Percentiles rank a stretch among this genome's conserved stretches.
These are phyloP conservation scores for pig (Sus scrofa) DNA, from an alignment of 2,113 vertebrate species.

Conservation along the genomic window T2T-Sscrofa CM000823.6:38418001-38418500, in stretches of 20 bases:
- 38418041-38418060: constrained; percentile 68
- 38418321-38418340: constrained; percentile 56
- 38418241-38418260: constrained; percentile 44
- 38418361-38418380: not conserved
- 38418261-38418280: constrained; percentile 65
- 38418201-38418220: constrained; percentile 61
- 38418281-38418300: constrained; percentile 58
- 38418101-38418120: constrained; percentile 58
- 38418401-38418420: constrained; percentile 6
- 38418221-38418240: constrained; percentile 49
- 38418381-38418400: constrained; percentile 28
- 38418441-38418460: constrained; percentile 53
- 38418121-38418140: constrained; percentile 70
- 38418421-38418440: constrained; percentile 23
- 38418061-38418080: constrained; percentile 53
- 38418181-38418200: constrained; percentile 46
- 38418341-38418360: constrained; percentile 58
- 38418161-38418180: constrained; percentile 60
- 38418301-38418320: not conserved
- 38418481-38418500: constrained; percentile 57
- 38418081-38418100: constrained; percentile 66
- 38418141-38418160: constrained; percentile 74
- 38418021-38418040: constrained; percentile 73
- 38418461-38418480: not conserved
- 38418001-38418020: constrained; percentile 72